These are phyloP conservation scores for Macquaria ambigua DNA, from an alignment of 2,113 vertebrate genomes.

Conservation along the genomic window DNA sequence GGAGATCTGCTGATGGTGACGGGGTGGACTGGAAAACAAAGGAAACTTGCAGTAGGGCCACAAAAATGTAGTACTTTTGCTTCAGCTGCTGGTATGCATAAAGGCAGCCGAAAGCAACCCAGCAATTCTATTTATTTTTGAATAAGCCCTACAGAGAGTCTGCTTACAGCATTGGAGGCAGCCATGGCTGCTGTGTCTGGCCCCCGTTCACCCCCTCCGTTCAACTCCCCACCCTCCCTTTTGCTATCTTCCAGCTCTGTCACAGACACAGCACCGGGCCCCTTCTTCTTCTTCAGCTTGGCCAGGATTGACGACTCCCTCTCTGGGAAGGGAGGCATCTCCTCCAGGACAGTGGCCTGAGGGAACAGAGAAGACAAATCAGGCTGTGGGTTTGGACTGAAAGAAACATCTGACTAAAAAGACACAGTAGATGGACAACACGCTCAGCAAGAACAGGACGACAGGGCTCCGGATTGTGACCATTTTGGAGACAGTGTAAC, in stretches of 20 bases:
- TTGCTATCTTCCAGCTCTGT: slow-evolving; percentile 90
- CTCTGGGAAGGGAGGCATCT: slow-evolving; percentile 96
- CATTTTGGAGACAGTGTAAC: background rate
- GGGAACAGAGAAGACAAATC: background rate
- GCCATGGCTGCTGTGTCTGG: slow-evolving; percentile 79
- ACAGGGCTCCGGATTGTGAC: background rate
- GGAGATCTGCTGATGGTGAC: slow-evolving; percentile 92
- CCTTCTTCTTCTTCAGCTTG: slow-evolving; percentile 95
- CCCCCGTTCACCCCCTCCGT: slow-evolving; percentile 87
- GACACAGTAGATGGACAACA: background rate
- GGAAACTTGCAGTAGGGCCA: background rate
- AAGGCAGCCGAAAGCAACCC: background rate
- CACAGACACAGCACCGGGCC: slow-evolving; percentile 87
- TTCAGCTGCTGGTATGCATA: background rate
- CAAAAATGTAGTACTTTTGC: background rate
- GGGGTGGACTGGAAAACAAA: slow-evolving; percentile 88
- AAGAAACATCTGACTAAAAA: background rate
- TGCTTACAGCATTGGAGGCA: slow-evolving; percentile 90
- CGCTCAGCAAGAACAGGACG: background rate
- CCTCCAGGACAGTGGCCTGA: slow-evolving; percentile 93
- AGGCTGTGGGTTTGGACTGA: background rate
- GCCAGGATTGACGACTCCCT: slow-evolving; percentile 94
- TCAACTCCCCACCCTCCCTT: slow-evolving; percentile 89
- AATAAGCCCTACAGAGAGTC: background rate
- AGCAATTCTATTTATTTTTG: background rate